Percentiles rank a stretch among this genome's conserved stretches.
These are phyloP conservation scores for Brotula barbata DNA, from an alignment of 2,797 vertebrate species.

Conservation along the genomic window DNA sequence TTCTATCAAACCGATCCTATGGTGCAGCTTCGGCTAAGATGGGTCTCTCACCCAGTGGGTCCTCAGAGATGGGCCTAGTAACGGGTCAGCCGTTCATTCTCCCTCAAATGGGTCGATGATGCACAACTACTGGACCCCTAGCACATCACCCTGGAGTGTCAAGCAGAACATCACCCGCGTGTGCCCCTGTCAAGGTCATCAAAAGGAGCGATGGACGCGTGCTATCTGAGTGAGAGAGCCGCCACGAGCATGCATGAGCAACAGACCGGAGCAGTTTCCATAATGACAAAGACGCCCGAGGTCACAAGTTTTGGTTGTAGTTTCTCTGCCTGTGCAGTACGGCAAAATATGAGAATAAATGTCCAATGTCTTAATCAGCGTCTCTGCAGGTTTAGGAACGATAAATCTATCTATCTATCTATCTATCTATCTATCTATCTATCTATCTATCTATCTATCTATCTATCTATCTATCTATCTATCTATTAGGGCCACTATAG, in stretches of 20 bases:
- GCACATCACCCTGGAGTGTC: constrained; percentile 52
- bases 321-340: constrained; percentile 6
- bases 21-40: constrained; percentile 54
- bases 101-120: constrained; percentile 69
- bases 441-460: too few species aligned
- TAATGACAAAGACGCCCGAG: constrained; percentile 31
- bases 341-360: constrained; percentile 16
- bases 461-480: too few species aligned
- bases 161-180: constrained; percentile 58
- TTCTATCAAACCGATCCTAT: constrained; percentile 63
- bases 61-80: constrained; percentile 53
- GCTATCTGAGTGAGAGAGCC: constrained; percentile 37
- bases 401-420: too few species aligned
- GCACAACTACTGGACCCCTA: constrained; percentile 54
- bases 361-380: constrained; percentile 6
- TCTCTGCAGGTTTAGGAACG: too few species aligned
- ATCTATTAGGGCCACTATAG: too few species aligned
- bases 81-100: constrained; percentile 53
- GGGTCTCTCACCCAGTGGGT: constrained; percentile 59
- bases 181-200: constrained; percentile 69
- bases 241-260: constrained; percentile 30
- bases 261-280: constrained; percentile 26
- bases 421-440: too few species aligned
- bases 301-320: constrained; percentile 36
- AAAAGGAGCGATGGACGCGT: constrained; percentile 50